A percentile compares a stretch with the other conserved stretches of the same genome.
Conservation (phyloP, 2,113 vertebrate species). For the Antidorcas marsupialis region DNA sequence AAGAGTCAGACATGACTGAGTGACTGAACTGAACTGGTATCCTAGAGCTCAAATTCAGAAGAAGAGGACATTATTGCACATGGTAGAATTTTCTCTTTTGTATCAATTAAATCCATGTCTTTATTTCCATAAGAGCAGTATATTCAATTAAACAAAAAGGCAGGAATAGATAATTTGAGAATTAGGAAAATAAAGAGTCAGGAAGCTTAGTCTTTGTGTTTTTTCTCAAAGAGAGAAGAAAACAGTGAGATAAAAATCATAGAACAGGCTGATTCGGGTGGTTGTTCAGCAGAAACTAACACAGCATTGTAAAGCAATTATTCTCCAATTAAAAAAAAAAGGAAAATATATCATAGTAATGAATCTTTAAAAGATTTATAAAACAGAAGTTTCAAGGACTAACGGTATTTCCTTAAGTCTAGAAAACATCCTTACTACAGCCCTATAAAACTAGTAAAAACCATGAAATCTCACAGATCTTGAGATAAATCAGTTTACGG, state of each 20-base stretch:
- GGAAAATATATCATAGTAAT: background rate
- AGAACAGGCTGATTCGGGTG: background rate
- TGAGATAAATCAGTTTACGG: background rate
- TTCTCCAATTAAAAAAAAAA: background rate
- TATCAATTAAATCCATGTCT: background rate
- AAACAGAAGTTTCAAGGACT: background rate
- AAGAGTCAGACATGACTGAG: too few species aligned
- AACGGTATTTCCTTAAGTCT: background rate
- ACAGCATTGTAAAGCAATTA: background rate
- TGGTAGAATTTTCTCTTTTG: background rate
- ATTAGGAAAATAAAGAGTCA: background rate
- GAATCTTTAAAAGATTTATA: background rate
- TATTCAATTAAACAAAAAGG: background rate
- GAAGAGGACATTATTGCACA: background rate
- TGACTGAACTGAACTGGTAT: too few species aligned
- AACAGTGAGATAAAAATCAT: background rate
- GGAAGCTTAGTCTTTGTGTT: background rate
- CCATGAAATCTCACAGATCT: background rate
- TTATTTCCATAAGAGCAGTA: background rate
- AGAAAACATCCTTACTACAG: background rate
- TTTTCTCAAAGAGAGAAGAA: background rate
- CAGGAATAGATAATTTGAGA: background rate
- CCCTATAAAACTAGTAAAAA: background rate
- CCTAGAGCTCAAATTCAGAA: background rate
- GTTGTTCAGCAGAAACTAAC: background rate